These are phyloP conservation scores for Nixonia krombeini DNA, from an alignment of 1,140 invertebrate genomes.

Conservation along the genomic window DNA sequence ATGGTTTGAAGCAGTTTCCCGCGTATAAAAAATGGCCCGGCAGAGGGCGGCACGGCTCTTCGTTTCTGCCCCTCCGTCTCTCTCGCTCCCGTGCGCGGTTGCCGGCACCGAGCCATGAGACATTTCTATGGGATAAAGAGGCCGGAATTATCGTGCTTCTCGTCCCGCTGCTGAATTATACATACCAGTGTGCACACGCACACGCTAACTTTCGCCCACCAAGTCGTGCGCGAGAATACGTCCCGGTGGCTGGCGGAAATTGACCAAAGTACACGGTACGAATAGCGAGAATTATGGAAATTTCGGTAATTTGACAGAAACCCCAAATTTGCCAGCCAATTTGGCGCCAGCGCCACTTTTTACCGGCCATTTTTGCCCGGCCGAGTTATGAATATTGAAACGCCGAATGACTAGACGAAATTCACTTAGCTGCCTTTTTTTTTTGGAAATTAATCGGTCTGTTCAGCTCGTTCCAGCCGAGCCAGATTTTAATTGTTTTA, in stretches of 20 bases:
- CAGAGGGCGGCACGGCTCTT: too few species aligned
- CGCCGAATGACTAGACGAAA: too few species aligned
- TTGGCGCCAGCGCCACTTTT: conserved; percentile 14
- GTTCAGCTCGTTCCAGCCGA: too few species aligned
- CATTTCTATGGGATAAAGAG: conserved; percentile 36
- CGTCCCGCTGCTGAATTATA: conserved; percentile 35
- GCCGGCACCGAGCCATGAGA: too few species aligned
- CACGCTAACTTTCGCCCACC: conserved; percentile 23
- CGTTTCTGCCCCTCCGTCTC: too few species aligned
- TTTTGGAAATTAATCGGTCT: too few species aligned
- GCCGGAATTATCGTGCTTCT: conserved; percentile 12
- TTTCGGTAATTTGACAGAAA: conserved; percentile 32
- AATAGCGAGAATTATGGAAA: conserved; percentile 49
- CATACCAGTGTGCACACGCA: conserved; percentile 38
- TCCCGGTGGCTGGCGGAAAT: conserved; percentile 35
- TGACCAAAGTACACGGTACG: conserved; percentile 45
- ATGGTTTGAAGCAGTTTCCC: too few species aligned
- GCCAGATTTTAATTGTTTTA: too few species aligned
- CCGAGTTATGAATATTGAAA: too few species aligned
- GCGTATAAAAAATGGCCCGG: too few species aligned
- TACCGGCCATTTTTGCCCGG: background rate
- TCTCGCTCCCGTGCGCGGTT: too few species aligned
- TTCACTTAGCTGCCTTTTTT: too few species aligned
- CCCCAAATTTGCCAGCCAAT: conserved; percentile 30
- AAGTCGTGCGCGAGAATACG: conserved; percentile 24